These are phyloP conservation scores for Telmatochromis bifrenatus DNA, from an alignment of 2,113 vertebrate species.

Conservation along the genomic window DNA sequence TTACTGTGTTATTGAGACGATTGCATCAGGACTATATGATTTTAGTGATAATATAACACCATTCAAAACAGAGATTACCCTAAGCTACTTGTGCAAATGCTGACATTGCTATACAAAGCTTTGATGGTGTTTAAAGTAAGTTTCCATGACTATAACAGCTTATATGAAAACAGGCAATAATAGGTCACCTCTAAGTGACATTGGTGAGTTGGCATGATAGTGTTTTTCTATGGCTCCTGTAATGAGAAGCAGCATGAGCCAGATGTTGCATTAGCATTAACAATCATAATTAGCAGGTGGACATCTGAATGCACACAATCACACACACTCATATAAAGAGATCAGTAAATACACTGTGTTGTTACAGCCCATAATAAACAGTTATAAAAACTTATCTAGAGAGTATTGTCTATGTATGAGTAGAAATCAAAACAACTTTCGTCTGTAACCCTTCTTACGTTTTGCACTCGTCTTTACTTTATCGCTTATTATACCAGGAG, in stretches of 20 bases:
- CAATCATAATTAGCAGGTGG: background rate
- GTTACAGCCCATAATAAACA: background rate
- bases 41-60: fast-evolving
- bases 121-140: background rate
- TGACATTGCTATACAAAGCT: background rate
- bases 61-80: background rate
- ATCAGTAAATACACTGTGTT: background rate
- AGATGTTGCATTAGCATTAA: background rate
- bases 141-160: background rate
- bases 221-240: background rate
- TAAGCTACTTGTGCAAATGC: background rate
- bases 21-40: background rate
- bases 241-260: background rate
- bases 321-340: background rate
- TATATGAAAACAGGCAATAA: background rate
- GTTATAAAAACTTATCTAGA: background rate
- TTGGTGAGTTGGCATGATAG: background rate
- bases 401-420: background rate
- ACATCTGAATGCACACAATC: background rate
- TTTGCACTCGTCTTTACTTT: background rate
- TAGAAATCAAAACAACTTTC: background rate
- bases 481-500: background rate
- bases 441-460: background rate
- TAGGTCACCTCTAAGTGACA: background rate
- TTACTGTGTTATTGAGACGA: background rate